Conservation (phyloP, 2,888 invertebrate species). For the Horisme vitalbata region DNA sequence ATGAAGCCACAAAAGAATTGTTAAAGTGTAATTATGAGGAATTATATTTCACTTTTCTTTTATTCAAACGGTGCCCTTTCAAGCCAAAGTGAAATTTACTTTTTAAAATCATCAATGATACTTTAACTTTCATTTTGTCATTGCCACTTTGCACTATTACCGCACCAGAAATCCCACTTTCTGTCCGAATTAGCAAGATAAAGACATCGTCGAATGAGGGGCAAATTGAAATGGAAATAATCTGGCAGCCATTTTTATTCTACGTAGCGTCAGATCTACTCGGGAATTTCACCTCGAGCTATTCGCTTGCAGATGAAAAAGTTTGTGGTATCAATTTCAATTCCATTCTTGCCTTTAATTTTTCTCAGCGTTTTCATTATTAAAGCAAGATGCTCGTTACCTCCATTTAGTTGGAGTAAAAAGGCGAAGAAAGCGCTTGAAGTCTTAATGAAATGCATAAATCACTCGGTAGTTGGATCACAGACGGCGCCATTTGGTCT, state of each 20-base stretch:
- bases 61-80: conserved; percentile 16
- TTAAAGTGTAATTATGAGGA: conserved; percentile 32
- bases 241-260: conserved; percentile 46
- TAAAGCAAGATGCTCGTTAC: conserved; percentile 67
- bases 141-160: conserved; percentile 25
- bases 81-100: conserved; percentile 6
- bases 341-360: conserved; percentile 52
- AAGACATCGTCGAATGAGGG: conserved; percentile 43
- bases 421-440: conserved; percentile 56
- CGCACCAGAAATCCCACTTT: conserved; percentile 33
- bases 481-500: conserved; percentile 59
- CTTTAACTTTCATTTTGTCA: conserved; percentile 6
- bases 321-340: conserved; percentile 67
- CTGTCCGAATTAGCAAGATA: conserved; percentile 47
- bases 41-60: conserved; percentile 30
- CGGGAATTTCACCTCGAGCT: conserved; percentile 45
- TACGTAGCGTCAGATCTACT: conserved; percentile 37
- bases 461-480: conserved; percentile 61
- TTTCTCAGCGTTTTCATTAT: conserved; percentile 56
- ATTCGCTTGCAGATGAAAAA: conserved; percentile 57
- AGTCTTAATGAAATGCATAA: conserved; percentile 72
- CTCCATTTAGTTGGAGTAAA: conserved; percentile 58
- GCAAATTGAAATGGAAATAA: conserved; percentile 53
- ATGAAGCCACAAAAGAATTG: conserved; percentile 34
- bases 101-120: conserved; percentile 12